Evolutionary conservation across 2,113 vertebrate genomes (phyloP).

Genomic region (Polyodon spathula): DNA sequence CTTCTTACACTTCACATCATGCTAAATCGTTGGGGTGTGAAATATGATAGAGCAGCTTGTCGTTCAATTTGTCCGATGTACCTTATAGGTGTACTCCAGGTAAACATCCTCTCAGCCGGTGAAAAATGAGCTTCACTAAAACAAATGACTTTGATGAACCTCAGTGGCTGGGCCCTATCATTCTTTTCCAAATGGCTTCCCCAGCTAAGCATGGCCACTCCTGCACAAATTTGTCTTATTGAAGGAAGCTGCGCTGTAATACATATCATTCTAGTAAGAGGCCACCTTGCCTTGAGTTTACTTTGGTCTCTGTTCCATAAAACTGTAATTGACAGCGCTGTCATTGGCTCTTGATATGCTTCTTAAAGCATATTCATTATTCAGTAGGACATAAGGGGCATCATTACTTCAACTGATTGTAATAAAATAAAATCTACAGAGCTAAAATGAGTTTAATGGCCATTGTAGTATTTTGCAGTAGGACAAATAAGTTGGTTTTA

Average conservation of each 20-base stretch:
- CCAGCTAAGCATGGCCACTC: slow-evolving; percentile 57
- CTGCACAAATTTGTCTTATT: slow-evolving; percentile 88
- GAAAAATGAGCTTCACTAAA: slow-evolving; percentile 90
- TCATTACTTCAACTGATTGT: slow-evolving; percentile 24
- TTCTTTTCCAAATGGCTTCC: slow-evolving; percentile 98
- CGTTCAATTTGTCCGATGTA: slow-evolving; percentile 85
- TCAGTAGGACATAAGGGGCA: slow-evolving; percentile 24
- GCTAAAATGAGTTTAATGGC: not conserved
- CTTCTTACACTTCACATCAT: slow-evolving; percentile 40
- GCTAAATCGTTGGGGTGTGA: slow-evolving; percentile 68
- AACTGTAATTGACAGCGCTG: slow-evolving; percentile 31
- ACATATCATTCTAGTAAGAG: slow-evolving; percentile 44
- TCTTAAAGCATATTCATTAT: slow-evolving; percentile 38
- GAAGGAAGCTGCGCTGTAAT: slow-evolving; percentile 76
- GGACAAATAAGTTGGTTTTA: too few relatives aligned
- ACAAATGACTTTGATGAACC: slow-evolving; percentile 97
- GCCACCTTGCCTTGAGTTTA: slow-evolving; percentile 28
- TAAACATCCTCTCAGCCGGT: slow-evolving; percentile 82
- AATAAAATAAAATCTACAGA: not conserved
- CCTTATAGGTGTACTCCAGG: slow-evolving; percentile 88
- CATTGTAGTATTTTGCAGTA: too few relatives aligned
- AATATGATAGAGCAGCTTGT: slow-evolving; percentile 80
- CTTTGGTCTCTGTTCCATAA: slow-evolving; percentile 35
- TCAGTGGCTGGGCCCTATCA: slow-evolving; percentile 75
- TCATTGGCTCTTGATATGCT: slow-evolving; percentile 15